phyloP scores from a whole-genome alignment of 2,888 invertebrate genomes.

The Sphecodes monilicornis region DNA sequence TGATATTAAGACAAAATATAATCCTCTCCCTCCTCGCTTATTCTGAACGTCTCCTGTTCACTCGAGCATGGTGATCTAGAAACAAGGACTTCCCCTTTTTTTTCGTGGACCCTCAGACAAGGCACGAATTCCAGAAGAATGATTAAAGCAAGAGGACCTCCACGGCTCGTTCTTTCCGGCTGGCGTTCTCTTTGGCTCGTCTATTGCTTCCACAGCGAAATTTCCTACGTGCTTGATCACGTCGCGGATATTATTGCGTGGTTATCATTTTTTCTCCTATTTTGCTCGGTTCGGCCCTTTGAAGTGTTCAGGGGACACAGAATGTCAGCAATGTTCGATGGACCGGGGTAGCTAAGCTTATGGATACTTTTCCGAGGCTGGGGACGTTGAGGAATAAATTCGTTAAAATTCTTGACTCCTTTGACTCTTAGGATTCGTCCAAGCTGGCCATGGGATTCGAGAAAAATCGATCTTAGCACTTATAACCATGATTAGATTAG shows the following conservation, averaged over 20 bases:
- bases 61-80: neutral
- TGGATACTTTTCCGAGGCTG: neutral
- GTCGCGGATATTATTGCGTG: conserved; percentile 54
- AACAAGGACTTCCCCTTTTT: neutral
- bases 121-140: conserved; percentile 3
- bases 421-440: neutral
- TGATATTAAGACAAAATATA: neutral
- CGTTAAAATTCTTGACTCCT: conserved; percentile 25
- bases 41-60: neutral
- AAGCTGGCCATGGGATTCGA: neutral
- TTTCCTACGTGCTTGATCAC: conserved; percentile 68
- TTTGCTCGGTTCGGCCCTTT: neutral
- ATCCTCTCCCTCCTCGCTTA: too few species aligned
- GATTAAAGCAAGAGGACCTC: neutral
- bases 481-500: too few species aligned
- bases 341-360: neutral
- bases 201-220: conserved; percentile 22
- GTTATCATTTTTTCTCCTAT: conserved; percentile 41
- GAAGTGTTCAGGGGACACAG: neutral
- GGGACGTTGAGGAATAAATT: conserved; percentile 21
- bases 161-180: neutral
- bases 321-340: conserved; percentile 3
- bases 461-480: too few species aligned
- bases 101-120: neutral
- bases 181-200: conserved; percentile 56